Evolutionary conservation across 2,888 invertebrate species (phyloP).

Genomic region (Cordilura impudica): DNA sequence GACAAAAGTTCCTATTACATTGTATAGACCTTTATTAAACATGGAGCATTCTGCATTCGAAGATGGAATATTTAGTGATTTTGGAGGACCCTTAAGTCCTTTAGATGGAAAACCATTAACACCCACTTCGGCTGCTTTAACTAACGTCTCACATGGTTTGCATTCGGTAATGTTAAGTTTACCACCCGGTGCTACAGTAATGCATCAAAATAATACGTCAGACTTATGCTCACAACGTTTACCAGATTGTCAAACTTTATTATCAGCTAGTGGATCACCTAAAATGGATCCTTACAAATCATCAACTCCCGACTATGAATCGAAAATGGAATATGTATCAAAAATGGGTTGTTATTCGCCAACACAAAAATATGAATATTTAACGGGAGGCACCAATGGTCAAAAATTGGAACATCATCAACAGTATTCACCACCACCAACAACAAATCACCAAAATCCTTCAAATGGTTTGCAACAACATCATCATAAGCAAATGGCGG

Average conservation of each 20-base stretch:
- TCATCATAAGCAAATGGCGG: slow-evolving; percentile 63
- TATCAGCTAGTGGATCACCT: slow-evolving; percentile 75
- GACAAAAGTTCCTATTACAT: slow-evolving; percentile 28
- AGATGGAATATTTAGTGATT: slow-evolving; percentile 89
- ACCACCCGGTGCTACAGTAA: slow-evolving; percentile 70
- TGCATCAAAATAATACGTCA: slow-evolving; percentile 65
- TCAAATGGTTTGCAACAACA: slow-evolving; percentile 59
- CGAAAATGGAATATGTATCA: slow-evolving; percentile 75
- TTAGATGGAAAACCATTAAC: slow-evolving; percentile 75
- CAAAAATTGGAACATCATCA: slow-evolving; percentile 72
- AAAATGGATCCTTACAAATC: slow-evolving; percentile 74
- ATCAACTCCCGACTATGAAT: slow-evolving; percentile 70
- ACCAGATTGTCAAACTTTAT: slow-evolving; percentile 77
- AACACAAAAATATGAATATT: slow-evolving; percentile 77
- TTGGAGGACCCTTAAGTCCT: slow-evolving; percentile 81
- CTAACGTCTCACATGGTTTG: slow-evolving; percentile 79
- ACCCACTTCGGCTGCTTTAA: slow-evolving; percentile 75
- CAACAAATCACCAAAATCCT: slow-evolving; percentile 27
- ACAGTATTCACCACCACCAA: slow-evolving; percentile 69
- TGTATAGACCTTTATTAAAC: not conserved
- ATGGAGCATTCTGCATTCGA: slow-evolving; percentile 87
- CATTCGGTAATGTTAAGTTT: slow-evolving; percentile 84
- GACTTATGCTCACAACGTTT: slow-evolving; percentile 75
- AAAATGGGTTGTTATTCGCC: slow-evolving; percentile 78
- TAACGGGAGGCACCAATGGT: slow-evolving; percentile 62